Base-by-base conservation (phyloP, 2,113 vertebrate genomes). In the Murina feae region DNA sequence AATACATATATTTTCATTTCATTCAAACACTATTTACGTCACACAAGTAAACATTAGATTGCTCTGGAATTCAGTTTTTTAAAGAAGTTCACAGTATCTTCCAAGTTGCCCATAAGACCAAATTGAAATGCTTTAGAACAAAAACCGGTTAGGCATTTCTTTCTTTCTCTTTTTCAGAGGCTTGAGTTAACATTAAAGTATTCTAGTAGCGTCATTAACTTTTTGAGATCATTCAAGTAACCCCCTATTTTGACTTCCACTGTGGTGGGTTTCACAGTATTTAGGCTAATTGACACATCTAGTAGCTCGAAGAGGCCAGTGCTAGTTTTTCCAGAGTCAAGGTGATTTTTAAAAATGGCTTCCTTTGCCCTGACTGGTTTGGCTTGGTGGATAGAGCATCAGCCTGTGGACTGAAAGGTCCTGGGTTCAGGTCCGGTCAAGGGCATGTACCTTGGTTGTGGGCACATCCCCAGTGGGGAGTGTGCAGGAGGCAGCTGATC, bases 1-100 rank as follows among this genome's bases (percentile, higher is more conserved):
- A 89, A 92, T 47, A 75, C 44, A 86, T 63, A 86, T 14, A 95
- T 80, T 90, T 96, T 96, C 78, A 93, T 89, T 96, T 91, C 37
- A 76, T 66, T 93, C 37, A 86, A 95, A 86, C 69, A 79, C 10
- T 75, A 58, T 51, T 95, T 93, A 83, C 0, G 81, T 47, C 49
- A 90, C 78, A 88, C 17, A 89, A 96, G 42, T 90, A 85, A 95
- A 91, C 30, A 84, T 78, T 44, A 79, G 7, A 91, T 94, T 96
- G 35, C 35, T 82, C 71, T 89, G 44, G 47, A 86, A 96, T 93
- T 89, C 79, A 66, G 37, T 47, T 68, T 32, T 23, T 32, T 86
- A 88, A 83, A 75, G 65, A 65, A 44, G 21, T 74, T 13, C 53
- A 87, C 18, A 90, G 1, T 89, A 93, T 53, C 37, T 95, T 96